Evolutionary conservation across 2,888 invertebrate species (phyloP).

Genomic region (Sepioteuthis lessoniana): DNA sequence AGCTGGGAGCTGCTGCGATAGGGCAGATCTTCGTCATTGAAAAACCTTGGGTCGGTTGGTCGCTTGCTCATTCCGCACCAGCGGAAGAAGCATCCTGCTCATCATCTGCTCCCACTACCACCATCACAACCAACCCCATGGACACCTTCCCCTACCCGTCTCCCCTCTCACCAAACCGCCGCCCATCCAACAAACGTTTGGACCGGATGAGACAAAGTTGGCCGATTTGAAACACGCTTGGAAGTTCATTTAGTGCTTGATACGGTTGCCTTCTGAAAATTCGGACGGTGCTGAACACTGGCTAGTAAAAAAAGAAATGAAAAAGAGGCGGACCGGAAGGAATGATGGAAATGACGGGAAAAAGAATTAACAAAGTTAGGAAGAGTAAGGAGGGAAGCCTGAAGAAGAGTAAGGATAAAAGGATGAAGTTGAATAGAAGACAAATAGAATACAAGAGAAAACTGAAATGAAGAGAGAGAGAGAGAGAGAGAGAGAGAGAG

Average conservation of each 20-base stretch:
- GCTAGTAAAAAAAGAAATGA: neutral
- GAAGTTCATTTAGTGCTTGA: neutral
- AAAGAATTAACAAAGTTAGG: neutral
- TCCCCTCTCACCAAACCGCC: neutral
- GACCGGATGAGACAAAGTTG: slow-evolving; percentile 7
- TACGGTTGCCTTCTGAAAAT: neutral
- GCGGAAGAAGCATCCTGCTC: neutral
- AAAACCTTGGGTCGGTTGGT: neutral
- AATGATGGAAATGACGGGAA: neutral
- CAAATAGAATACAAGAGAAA: neutral
- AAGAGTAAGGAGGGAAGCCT: neutral
- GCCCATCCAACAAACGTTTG: neutral
- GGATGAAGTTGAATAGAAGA: neutral
- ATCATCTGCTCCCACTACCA: too few species aligned
- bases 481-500: neutral
- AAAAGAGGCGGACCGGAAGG: neutral
- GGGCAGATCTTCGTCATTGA: neutral
- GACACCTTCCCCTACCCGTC: too few species aligned
- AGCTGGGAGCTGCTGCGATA: too few species aligned
- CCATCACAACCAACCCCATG: neutral
- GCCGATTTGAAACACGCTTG: neutral
- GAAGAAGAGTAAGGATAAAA: neutral
- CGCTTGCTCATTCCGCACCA: neutral
- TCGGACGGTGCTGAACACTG: neutral
- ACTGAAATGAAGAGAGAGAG: neutral